Base-by-base conservation (phyloP, 1,140 invertebrate species). In the Colletes latitarsis region DNA sequence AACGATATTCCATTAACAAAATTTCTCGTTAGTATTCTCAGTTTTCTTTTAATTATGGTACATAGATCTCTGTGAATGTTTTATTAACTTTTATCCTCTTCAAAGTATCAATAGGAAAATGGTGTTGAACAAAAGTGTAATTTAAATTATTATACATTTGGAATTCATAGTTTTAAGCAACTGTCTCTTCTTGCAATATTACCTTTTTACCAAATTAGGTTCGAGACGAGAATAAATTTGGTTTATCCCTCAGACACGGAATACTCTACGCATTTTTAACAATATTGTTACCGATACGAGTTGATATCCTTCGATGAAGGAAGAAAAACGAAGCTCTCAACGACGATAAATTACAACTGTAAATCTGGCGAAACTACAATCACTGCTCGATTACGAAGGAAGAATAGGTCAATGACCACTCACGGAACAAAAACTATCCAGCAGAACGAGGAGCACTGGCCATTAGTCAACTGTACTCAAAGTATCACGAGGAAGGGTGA, bases 401-500 rank as follows among this genome's bases (percentile, higher is more conserved):
- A 58, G n/a, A 6, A 58, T 58, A 58, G 57, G 57, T 58, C 57
- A 6, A 19, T n/a, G 57, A 58, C n/a, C 57, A 14, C 9, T 58
- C 57, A 19, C 17, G 5, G 19, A 58, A 5, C 57, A 58, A 58
- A 58, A 58, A 58, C 57, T 21, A 58, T 58, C 14, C 57, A 58
- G 19, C n/a, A 4, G 17, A n/a, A 58, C n/a, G 57, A 58, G n/a
- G 57, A 19, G 8, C 19, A 8, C 57, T 9, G 57, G 57, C 57
- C 57, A 58, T 58, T 58, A 58, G 57, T 58, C 57, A 58, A 58
- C 57, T 19, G 57, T 21, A n/a, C 57, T 58, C 57, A 58, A 58
- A 58, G 57, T 58, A 58, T 58, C 57, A 6, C 57, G n/a, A 9
- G 57, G n/a, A 6, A 58, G 19, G n/a, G 17, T 9, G 5, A 58